Evolutionary conservation across 1,140 invertebrate species (phyloP).

Genomic region (Monomorium pharaonis): DNA sequence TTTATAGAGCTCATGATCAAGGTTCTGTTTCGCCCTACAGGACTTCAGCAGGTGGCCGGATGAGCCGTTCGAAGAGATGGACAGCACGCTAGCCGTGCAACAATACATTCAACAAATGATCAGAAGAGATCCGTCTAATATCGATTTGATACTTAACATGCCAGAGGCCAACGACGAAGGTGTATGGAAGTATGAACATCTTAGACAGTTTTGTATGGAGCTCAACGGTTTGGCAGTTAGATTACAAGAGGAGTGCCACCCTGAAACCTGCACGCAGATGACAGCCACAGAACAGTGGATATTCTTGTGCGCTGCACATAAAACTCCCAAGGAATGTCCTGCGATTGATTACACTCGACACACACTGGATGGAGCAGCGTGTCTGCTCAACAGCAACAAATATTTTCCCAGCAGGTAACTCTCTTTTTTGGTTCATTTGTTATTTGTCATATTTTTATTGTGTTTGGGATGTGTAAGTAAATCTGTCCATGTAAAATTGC

Average conservation of each 20-base stretch:
- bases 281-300: constrained; percentile 99
- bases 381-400: constrained; percentile 99
- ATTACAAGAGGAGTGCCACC: constrained; percentile 97
- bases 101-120: constrained; percentile 99
- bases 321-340: constrained; percentile 99
- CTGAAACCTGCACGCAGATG: constrained; percentile 99
- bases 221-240: constrained; percentile 98
- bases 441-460: neutral
- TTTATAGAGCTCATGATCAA: constrained; percentile 19
- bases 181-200: constrained; percentile 99
- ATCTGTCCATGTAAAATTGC: neutral
- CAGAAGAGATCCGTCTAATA: constrained; percentile 95
- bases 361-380: constrained; percentile 99
- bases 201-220: constrained; percentile 99
- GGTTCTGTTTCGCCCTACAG: constrained; percentile 85
- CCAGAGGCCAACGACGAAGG: constrained; percentile 99
- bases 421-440: neutral
- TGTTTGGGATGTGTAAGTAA: no score
- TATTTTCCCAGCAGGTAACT: constrained; percentile 99
- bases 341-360: constrained; percentile 99
- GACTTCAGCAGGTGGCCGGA: constrained; percentile 99
- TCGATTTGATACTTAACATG: constrained; percentile 97
- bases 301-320: constrained; percentile 99
- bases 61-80: constrained; percentile 99
- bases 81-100: constrained; percentile 98